Evolutionary conservation across 2,888 invertebrate species (phyloP).

Genomic region (Drosophila paramelanica): DNA sequence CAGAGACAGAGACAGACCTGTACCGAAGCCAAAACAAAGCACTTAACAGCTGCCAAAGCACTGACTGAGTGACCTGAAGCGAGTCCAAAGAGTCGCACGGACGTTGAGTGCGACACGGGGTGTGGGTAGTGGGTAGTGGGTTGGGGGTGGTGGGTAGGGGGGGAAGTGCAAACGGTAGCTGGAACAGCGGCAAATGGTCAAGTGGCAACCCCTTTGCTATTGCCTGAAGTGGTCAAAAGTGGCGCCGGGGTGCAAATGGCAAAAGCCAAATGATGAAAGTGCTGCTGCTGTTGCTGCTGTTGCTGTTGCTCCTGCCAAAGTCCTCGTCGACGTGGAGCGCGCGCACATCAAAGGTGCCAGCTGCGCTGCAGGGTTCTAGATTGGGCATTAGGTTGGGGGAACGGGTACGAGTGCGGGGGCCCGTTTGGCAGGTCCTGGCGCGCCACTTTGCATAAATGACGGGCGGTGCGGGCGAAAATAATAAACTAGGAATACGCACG

Average conservation of each 20-base stretch:
- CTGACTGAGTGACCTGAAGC: constrained; percentile 72
- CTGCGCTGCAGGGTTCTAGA: constrained; percentile 56
- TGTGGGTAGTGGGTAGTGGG: no score
- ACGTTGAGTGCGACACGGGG: constrained; percentile 5
- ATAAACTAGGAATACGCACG: constrained; percentile 75
- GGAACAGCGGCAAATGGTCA: constrained; percentile 57
- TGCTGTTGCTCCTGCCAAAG: constrained; percentile 33
- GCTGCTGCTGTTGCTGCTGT: constrained; percentile 48
- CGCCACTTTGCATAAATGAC: constrained; percentile 77
- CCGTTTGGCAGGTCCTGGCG: constrained; percentile 47
- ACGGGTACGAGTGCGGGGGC: constrained; percentile 5
- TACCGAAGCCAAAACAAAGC: constrained; percentile 61
- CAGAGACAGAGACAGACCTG: background rate
- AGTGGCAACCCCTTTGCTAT: constrained; percentile 65
- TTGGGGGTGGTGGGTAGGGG: background rate
- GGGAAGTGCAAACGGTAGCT: constrained; percentile 21
- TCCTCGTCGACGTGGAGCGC: constrained; percentile 59
- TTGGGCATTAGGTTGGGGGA: constrained; percentile 38
- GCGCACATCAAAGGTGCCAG: constrained; percentile 73
- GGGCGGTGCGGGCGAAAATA: constrained; percentile 61
- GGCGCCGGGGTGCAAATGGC: constrained; percentile 72
- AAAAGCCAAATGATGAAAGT: constrained; percentile 79
- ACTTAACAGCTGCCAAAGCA: constrained; percentile 68
- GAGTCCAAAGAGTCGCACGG: constrained; percentile 30
- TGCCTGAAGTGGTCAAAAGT: constrained; percentile 73